Conservation (phyloP, 2,888 invertebrate genomes). For the Tachina fera region DNA sequence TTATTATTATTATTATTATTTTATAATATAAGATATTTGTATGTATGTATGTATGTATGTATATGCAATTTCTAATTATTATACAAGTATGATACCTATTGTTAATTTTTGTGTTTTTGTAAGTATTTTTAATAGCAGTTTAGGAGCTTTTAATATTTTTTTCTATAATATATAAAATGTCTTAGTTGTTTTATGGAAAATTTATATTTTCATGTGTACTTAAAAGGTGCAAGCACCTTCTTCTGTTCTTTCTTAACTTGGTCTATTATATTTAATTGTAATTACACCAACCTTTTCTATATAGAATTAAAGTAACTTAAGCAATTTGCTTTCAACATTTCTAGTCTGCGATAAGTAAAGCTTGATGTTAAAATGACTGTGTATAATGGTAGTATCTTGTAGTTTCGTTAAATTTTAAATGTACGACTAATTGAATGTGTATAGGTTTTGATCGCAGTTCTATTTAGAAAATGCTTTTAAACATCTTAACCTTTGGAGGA, state of each 20-base stretch:
- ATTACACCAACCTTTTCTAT: conserved; percentile 12
- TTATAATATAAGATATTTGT: conserved; percentile 45
- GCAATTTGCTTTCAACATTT: too few relatives aligned
- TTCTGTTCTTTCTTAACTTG: conserved; percentile 44
- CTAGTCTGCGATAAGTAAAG: conserved; percentile 1
- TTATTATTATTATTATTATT: conserved; percentile 54
- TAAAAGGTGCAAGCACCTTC: conserved; percentile 52
- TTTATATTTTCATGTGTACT: conserved; percentile 18
- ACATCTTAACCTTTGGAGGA: background rate
- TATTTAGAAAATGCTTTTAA: background rate
- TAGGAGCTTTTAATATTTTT: conserved; percentile 63
- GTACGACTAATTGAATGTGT: background rate
- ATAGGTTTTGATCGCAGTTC: background rate
- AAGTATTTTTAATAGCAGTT: conserved; percentile 63
- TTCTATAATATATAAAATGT: conserved; percentile 43
- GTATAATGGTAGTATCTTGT: background rate
- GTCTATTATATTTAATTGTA: conserved; percentile 43
- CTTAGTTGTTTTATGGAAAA: conserved; percentile 28
- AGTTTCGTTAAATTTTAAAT: background rate
- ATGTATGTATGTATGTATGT: conserved; percentile 37
- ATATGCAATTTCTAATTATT: conserved; percentile 68
- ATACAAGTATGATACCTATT: conserved; percentile 68
- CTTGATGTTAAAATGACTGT: background rate
- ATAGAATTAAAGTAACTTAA: background rate
- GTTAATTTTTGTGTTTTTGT: conserved; percentile 56